These are phyloP conservation scores for Holothuria glaberrima DNA, from an alignment of 35 echinoderm and acorn worm genomes.

Conservation along the genomic window DNA sequence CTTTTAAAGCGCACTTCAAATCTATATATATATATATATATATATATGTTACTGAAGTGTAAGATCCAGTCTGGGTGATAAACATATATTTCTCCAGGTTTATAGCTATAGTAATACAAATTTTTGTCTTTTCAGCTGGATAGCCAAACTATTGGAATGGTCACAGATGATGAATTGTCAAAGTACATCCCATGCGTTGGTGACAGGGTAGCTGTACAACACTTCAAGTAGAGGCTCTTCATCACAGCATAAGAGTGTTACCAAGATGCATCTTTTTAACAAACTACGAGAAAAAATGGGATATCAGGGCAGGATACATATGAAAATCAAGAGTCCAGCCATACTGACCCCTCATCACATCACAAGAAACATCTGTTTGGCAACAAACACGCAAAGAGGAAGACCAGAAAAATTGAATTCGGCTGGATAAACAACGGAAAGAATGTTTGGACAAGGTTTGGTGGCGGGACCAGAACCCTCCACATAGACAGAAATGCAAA, in stretches of 20 bases:
- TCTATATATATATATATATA: no score
- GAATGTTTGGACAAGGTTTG: background rate
- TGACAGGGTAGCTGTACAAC: background rate
- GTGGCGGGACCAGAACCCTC: background rate
- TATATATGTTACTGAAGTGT: no score
- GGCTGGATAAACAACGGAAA: background rate
- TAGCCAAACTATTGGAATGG: background rate
- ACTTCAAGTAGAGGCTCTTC: background rate
- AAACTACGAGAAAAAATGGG: constrained; percentile 1
- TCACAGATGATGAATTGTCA: background rate
- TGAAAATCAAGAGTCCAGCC: background rate
- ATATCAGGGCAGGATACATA: background rate
- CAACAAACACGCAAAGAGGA: constrained; percentile 2
- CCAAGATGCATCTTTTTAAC: background rate
- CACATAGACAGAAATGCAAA: background rate
- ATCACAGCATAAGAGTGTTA: background rate
- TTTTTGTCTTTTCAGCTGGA: no score
- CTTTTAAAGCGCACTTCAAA: no score
- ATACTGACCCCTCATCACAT: background rate
- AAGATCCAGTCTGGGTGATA: no score
- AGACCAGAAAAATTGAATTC: background rate
- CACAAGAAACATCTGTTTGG: background rate
- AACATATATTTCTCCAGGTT: no score
- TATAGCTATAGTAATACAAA: no score
- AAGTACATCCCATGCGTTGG: background rate